Evolutionary conservation across 2,888 invertebrate genomes (phyloP).

Genomic region (Melieria picta): DNA sequence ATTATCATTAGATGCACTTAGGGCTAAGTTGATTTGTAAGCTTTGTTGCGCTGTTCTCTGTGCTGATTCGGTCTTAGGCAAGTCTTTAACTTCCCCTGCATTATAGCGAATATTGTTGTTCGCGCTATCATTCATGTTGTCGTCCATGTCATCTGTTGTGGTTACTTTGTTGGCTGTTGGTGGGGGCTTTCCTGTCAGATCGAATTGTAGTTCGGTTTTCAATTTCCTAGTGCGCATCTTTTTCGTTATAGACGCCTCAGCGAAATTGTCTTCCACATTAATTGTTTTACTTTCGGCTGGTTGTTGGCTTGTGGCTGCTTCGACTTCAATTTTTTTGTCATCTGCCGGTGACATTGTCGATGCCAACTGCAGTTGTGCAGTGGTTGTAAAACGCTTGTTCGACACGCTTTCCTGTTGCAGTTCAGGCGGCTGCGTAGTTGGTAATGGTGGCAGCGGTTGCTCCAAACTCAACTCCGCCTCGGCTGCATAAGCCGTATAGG

Average conservation of each 20-base stretch:
- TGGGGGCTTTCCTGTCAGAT: constrained; percentile 25
- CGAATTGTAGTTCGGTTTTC: constrained; percentile 35
- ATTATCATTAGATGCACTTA: constrained; percentile 53
- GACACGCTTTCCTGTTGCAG: not conserved
- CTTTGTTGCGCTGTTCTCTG: constrained; percentile 37
- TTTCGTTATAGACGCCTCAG: not conserved
- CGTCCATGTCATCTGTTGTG: constrained; percentile 8
- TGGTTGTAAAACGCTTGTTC: constrained; percentile 42
- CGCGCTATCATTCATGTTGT: constrained; percentile 26
- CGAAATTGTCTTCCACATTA: not conserved
- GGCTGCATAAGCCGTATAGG: constrained; percentile 42
- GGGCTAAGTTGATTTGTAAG: constrained; percentile 32
- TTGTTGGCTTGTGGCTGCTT: not conserved
- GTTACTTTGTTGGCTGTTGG: constrained; percentile 1
- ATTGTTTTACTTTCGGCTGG: not conserved
- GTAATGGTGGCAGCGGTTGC: constrained; percentile 48
- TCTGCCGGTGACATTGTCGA: constrained; percentile 1
- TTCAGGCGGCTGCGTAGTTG: constrained; percentile 50
- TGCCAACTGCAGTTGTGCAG: constrained; percentile 42
- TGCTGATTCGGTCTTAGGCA: constrained; percentile 21
- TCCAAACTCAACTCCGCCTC: constrained; percentile 42
- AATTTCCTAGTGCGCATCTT: not conserved
- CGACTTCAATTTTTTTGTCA: constrained; percentile 11
- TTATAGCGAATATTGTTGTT: constrained; percentile 37
- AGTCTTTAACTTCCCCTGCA: not conserved